These are phyloP conservation scores for Glareola pratincola DNA, from an alignment of 2,113 vertebrate species.

Conservation along the genomic window DNA sequence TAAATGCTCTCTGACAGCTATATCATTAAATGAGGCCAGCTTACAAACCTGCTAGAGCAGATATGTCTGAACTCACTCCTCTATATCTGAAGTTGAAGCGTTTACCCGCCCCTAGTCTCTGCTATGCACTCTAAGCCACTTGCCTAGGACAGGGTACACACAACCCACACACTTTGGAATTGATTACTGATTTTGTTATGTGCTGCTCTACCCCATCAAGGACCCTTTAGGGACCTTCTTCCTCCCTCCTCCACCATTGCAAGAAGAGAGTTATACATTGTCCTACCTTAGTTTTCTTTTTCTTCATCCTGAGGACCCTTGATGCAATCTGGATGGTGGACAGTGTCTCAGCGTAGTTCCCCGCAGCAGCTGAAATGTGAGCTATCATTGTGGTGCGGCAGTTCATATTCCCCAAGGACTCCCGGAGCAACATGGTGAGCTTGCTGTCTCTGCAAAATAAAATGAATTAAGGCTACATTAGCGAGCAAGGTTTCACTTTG, in stretches of 20 bases:
- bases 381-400: conserved; percentile 99
- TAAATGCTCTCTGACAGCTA: not conserved
- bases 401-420: conserved; percentile 98
- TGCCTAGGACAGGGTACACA: not conserved
- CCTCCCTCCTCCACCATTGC: not conserved
- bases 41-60: not conserved
- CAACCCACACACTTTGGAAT: not conserved
- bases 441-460: conserved; percentile 92
- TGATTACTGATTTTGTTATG: not conserved
- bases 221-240: not conserved
- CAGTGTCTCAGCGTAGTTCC: conserved; percentile 91
- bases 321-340: conserved; percentile 97
- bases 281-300: conserved; percentile 98
- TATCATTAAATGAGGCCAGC: not conserved
- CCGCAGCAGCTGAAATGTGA: conserved; percentile 91
- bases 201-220: not conserved
- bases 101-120: not conserved
- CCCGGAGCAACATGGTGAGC: conserved; percentile 97
- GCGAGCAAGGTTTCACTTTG: conserved; percentile 30
- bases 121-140: not conserved
- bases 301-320: conserved; percentile 95
- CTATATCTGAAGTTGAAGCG: not conserved
- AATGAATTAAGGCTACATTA: conserved; percentile 73
- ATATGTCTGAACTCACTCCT: not conserved
- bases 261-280: not conserved